Evolutionary conservation across 2,113 vertebrate genomes (phyloP).

Genomic region (Petrocephalus microphthalmus): DNA sequence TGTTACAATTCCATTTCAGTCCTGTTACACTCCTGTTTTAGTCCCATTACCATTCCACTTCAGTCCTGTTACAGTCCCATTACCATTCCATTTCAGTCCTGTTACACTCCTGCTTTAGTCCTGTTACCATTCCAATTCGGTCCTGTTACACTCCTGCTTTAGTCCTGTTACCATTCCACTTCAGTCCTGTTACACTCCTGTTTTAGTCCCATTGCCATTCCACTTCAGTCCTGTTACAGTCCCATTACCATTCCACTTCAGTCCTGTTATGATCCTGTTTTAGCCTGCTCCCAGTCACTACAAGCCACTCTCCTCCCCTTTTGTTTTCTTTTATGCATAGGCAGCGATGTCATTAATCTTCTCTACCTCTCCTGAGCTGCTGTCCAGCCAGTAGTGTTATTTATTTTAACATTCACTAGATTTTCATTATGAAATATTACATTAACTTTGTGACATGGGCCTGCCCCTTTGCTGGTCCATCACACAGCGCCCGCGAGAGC

Average conservation of each 20-base stretch:
- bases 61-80: not conserved
- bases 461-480: conserved; percentile 8
- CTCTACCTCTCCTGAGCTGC: not conserved
- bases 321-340: not conserved
- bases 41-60: too few relatives aligned
- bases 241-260: not conserved
- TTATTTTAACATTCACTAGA: conserved; percentile 12
- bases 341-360: not conserved
- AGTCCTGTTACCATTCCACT: not conserved
- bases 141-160: too few relatives aligned
- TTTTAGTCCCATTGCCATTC: not conserved
- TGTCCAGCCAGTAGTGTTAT: not conserved
- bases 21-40: too few relatives aligned
- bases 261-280: not conserved
- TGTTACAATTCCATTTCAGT: not conserved
- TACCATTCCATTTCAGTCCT: not conserved
- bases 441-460: not conserved
- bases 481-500: not conserved
- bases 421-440: conserved; percentile 11
- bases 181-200: not conserved
- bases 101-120: not conserved
- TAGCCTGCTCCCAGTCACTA: not conserved
- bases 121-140: not conserved
- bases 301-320: not conserved
- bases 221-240: not conserved